Base-by-base conservation (phyloP, 2,888 invertebrate species). In the Macaria liturata region DNA sequence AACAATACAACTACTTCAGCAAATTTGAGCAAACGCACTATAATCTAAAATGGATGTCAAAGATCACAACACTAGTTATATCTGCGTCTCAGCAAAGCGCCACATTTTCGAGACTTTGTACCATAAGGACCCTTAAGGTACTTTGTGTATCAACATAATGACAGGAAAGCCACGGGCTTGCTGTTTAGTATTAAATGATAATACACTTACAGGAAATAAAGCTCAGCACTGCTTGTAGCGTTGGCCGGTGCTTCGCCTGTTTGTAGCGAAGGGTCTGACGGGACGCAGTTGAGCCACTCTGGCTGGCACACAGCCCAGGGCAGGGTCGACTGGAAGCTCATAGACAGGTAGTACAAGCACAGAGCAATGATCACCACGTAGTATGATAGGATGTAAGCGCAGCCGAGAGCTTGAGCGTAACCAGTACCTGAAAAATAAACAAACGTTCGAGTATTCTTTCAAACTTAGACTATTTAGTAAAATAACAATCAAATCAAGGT, bases 341-440 rank as follows among this genome's bases (percentile, higher is more conserved):
- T 94, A 4, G 93, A 81, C 69, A 97, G 85, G 81, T 96, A 97
- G 82, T 93, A 96, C 7, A 96, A 71, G 7, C 95, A 95, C 40
- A 96, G 78, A 0, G 95, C 95, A 88, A 96, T 94, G 50, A 97
- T 86, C 0, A 95, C 94, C 52, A 95, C 95, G 79, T 97, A 97
- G 81, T 97, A 97, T 0, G 95, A 94, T 1, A 95, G 92, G 9
- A 96, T 94, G 67, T 93, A 94, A 9, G 93, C 85, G 9, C 94
- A 93, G 0, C 93, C 93, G 8, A 95, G 71, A 4, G 94, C 88
- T 68, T 95, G 94, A 0, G 95, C 95, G 72, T 94, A 94, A 3
- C 95, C 95, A 32, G 95, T 93, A 49, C 95, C 95, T 95, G 73
- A 49, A 80, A 81, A 37, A 20, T 20, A 20, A 20, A 20, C 20